These are phyloP conservation scores for Xenentodon cancila DNA, from an alignment of 2,797 vertebrate species.

Conservation along the genomic window DNA sequence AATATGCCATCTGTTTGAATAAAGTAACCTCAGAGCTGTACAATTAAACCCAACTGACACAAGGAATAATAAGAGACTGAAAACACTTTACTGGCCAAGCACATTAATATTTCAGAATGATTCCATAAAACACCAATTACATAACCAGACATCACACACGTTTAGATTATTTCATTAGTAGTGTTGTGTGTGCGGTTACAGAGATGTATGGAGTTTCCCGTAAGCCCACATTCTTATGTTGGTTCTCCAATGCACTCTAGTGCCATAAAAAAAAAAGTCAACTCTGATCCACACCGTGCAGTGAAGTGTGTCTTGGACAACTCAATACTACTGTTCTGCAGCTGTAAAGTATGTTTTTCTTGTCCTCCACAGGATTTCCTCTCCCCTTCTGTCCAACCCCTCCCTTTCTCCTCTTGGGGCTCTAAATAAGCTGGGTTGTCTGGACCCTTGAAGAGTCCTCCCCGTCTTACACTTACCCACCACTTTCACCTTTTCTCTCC, in stretches of 20 bases:
- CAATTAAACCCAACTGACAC: constrained; percentile 63
- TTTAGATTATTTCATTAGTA: constrained; percentile 54
- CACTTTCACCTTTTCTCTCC: constrained; percentile 28
- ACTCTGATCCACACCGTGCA: constrained; percentile 37
- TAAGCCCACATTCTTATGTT: constrained; percentile 37
- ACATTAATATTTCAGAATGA: constrained; percentile 70
- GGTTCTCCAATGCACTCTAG: constrained; percentile 41
- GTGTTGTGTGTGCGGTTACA: constrained; percentile 30
- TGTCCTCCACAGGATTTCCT: constrained; percentile 67
- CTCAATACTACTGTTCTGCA: constrained; percentile 33
- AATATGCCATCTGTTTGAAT: constrained; percentile 73
- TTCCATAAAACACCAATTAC: constrained; percentile 56
- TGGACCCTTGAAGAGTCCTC: constrained; percentile 55
- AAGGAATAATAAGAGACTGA: constrained; percentile 43
- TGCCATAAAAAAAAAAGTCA: constrained; percentile 23
- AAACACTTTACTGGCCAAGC: constrained; percentile 58
- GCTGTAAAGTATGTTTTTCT: constrained; percentile 51
- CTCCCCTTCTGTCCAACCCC: constrained; percentile 38
- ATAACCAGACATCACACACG: constrained; percentile 25
- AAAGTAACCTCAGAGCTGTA: constrained; percentile 62
- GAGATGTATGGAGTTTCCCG: constrained; percentile 32
- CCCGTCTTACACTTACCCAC: constrained; percentile 30
- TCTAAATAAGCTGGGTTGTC: constrained; percentile 67
- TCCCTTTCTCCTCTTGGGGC: constrained; percentile 52
- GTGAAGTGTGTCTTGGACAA: constrained; percentile 24